These are phyloP conservation scores for Thumatha senex DNA, from an alignment of 2,888 invertebrate genomes.

Conservation along the genomic window DNA sequence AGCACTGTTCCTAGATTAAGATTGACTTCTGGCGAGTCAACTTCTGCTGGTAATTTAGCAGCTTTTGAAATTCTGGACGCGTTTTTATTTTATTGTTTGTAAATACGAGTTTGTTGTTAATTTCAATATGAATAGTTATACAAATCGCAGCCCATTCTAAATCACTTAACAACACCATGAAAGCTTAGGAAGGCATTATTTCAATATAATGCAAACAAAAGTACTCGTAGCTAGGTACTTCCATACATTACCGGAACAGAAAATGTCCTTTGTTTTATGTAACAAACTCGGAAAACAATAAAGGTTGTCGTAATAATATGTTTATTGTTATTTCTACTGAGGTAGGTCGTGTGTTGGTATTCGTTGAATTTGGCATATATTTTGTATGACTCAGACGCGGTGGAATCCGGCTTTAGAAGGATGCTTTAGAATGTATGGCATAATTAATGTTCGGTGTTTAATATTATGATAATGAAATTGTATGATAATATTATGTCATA, in stretches of 20 bases:
- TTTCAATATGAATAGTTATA: no score
- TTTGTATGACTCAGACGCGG: constrained; percentile 8
- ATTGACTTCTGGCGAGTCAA: no score
- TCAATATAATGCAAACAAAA: background rate
- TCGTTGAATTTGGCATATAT: constrained; percentile 30
- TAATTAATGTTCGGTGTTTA: background rate
- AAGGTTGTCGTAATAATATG: constrained; percentile 40
- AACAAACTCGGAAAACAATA: constrained; percentile 36
- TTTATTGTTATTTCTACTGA: constrained; percentile 37
- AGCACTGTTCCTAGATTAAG: no score
- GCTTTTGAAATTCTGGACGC: no score
- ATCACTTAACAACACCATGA: no score
- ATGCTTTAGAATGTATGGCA: background rate
- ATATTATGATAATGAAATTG: background rate
- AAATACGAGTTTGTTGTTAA: no score
- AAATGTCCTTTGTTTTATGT: constrained; percentile 34
- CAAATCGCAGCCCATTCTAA: no score
- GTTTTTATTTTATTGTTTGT: no score
- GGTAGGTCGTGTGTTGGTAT: constrained; percentile 26
- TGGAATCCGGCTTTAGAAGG: background rate
- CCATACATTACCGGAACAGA: constrained; percentile 28
- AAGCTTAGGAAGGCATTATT: background rate
- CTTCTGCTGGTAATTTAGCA: no score
- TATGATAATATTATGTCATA: background rate
- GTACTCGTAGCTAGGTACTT: no score